These are phyloP conservation scores for Drosophila niveifrons DNA, from an alignment of 2,888 invertebrate species.

Conservation along the genomic window DNA sequence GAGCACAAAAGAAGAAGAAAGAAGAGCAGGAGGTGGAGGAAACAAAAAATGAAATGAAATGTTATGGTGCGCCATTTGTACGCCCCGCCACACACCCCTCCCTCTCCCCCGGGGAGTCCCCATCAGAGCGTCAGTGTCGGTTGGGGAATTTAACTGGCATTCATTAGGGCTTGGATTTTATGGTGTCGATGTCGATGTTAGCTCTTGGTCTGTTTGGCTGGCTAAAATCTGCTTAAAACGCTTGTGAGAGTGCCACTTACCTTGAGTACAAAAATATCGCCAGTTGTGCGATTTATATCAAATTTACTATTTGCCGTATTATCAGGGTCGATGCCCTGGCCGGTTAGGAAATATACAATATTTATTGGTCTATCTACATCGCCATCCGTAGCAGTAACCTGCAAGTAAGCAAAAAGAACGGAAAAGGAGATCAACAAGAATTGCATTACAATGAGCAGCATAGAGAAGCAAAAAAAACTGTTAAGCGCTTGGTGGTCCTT, in stretches of 20 bases:
- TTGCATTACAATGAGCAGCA: slow-evolving; percentile 49
- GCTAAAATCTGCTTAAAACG: slow-evolving; percentile 39
- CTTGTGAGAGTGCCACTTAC: slow-evolving; percentile 86
- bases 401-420: slow-evolving; percentile 46
- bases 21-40: neutral
- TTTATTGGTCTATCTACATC: slow-evolving; percentile 97
- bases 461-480: slow-evolving; percentile 21
- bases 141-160: slow-evolving; percentile 50
- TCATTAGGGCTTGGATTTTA: slow-evolving; percentile 47
- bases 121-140: slow-evolving; percentile 19
- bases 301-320: slow-evolving; percentile 98
- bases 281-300: slow-evolving; percentile 97
- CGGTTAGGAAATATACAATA: slow-evolving; percentile 97
- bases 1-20: slow-evolving; percentile 2
- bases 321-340: slow-evolving; percentile 98
- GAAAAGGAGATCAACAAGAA: slow-evolving; percentile 18
- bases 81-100: slow-evolving; percentile 24
- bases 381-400: slow-evolving; percentile 99
- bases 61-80: slow-evolving; percentile 55
- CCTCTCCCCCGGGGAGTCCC: slow-evolving; percentile 9
- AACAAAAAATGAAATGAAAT: slow-evolving; percentile 41
- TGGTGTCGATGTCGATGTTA: slow-evolving; percentile 13
- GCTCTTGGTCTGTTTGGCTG: neutral
- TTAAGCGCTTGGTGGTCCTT: slow-evolving; percentile 49
- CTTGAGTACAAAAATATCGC: slow-evolving; percentile 97